Conservation (phyloP, 1,140 invertebrate genomes). For the Polypedilum vanderplanki region DNA sequence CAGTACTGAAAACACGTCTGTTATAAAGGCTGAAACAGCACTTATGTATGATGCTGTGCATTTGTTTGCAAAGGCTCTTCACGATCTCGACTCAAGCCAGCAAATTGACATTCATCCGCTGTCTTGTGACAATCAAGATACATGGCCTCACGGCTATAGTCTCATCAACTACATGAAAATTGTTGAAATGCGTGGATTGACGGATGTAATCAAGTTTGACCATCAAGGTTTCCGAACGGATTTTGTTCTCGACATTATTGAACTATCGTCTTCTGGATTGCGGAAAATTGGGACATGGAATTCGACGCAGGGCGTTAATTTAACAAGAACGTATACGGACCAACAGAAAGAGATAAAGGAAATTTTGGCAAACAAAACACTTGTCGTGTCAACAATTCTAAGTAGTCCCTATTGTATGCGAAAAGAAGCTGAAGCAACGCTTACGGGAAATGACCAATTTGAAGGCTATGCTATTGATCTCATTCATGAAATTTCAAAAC, state of each 20-base stretch:
- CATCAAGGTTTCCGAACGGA: slow-evolving; percentile 87
- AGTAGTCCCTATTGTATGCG: slow-evolving; percentile 89
- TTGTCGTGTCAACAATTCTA: slow-evolving; percentile 86
- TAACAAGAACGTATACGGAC: slow-evolving; percentile 78
- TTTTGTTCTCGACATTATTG: slow-evolving; percentile 84
- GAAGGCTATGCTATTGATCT: slow-evolving; percentile 84
- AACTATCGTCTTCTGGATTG: slow-evolving; percentile 72
- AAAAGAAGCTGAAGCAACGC: slow-evolving; percentile 69
- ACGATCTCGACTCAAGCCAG: slow-evolving; percentile 83
- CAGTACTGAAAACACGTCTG: background rate
- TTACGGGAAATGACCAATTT: slow-evolving; percentile 78
- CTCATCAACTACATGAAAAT: slow-evolving; percentile 98
- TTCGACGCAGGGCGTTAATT: slow-evolving; percentile 78
- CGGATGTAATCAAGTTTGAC: slow-evolving; percentile 90
- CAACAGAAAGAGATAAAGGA: slow-evolving; percentile 76
- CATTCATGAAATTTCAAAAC: slow-evolving; percentile 78
- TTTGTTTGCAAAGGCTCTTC: slow-evolving; percentile 86
- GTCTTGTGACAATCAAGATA: slow-evolving; percentile 81
- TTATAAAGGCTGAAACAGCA: slow-evolving; percentile 81
- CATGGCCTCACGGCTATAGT: slow-evolving; percentile 90
- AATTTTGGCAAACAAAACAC: slow-evolving; percentile 84
- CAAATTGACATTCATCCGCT: slow-evolving; percentile 81
- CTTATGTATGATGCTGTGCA: slow-evolving; percentile 93
- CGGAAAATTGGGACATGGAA: slow-evolving; percentile 86
- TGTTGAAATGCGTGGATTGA: slow-evolving; percentile 85